Conservation (phyloP, 2,113 vertebrate genomes). For the Probosciger aterrimus region DNA sequence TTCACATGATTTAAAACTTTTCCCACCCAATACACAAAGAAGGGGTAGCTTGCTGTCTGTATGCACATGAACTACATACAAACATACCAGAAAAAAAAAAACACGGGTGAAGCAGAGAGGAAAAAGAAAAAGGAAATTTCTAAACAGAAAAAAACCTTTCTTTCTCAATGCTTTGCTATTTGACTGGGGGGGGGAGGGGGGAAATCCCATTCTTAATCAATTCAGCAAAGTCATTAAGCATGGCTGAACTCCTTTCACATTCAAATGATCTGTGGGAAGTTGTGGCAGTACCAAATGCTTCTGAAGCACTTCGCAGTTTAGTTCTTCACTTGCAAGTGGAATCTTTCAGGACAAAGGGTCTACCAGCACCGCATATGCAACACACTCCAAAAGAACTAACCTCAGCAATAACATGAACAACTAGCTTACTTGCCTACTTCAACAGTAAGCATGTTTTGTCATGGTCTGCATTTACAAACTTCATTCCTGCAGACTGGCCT, state of each 20-base stretch:
- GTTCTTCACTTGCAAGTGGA: neutral
- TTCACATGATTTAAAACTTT: neutral
- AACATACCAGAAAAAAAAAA: neutral
- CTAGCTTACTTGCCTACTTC: neutral
- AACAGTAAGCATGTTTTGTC: rapidly evolving
- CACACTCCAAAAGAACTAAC: neutral
- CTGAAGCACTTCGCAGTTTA: neutral
- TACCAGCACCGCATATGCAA: neutral
- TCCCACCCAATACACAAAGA: neutral
- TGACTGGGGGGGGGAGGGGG: rapidly evolving
- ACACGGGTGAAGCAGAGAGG: neutral
- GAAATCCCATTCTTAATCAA: neutral
- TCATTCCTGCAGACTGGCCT: neutral
- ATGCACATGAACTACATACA: neutral
- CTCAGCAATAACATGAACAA: neutral
- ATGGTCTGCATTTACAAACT: neutral
- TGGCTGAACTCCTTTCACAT: neutral
- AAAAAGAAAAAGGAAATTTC: neutral
- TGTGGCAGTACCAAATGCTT: neutral
- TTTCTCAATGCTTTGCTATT: neutral
- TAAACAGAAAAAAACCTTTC: neutral
- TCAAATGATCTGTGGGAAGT: neutral
- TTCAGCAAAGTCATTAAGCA: neutral
- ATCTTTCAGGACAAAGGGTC: neutral
- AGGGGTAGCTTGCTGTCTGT: neutral